Evolutionary conservation across 1,140 invertebrate species (phyloP).

Genomic region (Drosophila miranda): DNA sequence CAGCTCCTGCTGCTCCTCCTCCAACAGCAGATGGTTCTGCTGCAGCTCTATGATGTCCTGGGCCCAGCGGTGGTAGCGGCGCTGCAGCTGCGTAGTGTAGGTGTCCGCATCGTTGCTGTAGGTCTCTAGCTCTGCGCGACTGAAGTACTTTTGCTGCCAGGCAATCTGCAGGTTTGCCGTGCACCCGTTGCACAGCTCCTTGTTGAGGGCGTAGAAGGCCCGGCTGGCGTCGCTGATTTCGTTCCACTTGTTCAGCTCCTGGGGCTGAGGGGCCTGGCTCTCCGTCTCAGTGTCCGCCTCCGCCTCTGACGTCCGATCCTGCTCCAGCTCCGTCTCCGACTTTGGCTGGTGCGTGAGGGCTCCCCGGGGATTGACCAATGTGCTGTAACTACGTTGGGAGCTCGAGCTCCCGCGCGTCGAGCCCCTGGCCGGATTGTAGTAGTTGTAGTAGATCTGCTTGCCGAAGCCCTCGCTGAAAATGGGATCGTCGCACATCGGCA

Average conservation of each 20-base stretch:
- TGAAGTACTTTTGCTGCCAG: constrained; percentile 78
- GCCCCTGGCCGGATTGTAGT: constrained; percentile 33
- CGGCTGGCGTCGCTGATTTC: neutral
- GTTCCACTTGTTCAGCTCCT: constrained; percentile 6
- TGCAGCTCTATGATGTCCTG: constrained; percentile 33
- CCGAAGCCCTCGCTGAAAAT: constrained; percentile 35
- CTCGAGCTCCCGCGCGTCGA: too few species aligned
- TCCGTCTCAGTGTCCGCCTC: neutral
- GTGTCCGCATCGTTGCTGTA: constrained; percentile 40
- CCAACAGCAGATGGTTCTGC: constrained; percentile 20
- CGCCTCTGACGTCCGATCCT: neutral
- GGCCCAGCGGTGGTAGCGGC: constrained; percentile 65
- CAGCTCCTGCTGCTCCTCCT: neutral
- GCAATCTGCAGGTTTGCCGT: constrained; percentile 50
- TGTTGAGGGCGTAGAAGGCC: constrained; percentile 39
- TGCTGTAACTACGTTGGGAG: too few species aligned
- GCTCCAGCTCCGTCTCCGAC: neutral
- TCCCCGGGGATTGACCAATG: too few species aligned
- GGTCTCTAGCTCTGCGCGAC: constrained; percentile 52
- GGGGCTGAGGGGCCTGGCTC: too few species aligned
- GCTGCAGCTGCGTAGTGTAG: constrained; percentile 53
- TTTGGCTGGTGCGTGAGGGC: neutral
- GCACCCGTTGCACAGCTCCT: constrained; percentile 52
- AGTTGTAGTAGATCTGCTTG: constrained; percentile 30
- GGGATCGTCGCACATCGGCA: constrained; percentile 45